These are phyloP conservation scores for Unio delphinus DNA, from an alignment of 2,888 invertebrate genomes.

Conservation along the genomic window DNA sequence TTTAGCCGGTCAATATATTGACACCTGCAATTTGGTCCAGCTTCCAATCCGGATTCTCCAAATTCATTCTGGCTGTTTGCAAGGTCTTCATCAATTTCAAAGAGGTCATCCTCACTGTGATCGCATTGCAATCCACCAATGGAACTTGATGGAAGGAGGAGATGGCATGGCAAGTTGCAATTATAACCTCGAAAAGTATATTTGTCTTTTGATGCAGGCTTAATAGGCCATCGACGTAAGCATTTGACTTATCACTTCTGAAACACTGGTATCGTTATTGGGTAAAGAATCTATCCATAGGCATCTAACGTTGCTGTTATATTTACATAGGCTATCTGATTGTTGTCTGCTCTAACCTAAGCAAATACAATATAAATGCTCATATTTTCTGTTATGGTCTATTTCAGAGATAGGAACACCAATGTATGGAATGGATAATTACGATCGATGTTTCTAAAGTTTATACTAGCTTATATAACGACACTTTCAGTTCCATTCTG, in stretches of 20 bases:
- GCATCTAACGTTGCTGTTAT: slow-evolving; percentile 20
- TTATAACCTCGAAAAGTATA: slow-evolving; percentile 7
- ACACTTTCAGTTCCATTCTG: slow-evolving; percentile 15
- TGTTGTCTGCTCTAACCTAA: slow-evolving; percentile 14
- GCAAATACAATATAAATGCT: slow-evolving; percentile 24
- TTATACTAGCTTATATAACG: slow-evolving; percentile 20
- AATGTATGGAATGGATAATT: slow-evolving; percentile 22
- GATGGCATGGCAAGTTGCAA: slow-evolving; percentile 6
- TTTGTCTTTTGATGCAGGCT: slow-evolving; percentile 3
- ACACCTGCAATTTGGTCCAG: too few relatives aligned
- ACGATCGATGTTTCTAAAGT: slow-evolving; percentile 8
- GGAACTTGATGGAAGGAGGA: neutral
- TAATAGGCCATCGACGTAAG: slow-evolving; percentile 35
- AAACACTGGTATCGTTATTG: slow-evolving; percentile 12
- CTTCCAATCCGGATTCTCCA: too few relatives aligned
- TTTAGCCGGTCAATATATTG: neutral
- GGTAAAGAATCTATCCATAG: slow-evolving; percentile 17
- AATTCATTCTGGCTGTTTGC: too few relatives aligned
- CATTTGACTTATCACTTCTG: slow-evolving; percentile 8
- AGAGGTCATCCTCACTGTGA: neutral
- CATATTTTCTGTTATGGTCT: slow-evolving; percentile 25
- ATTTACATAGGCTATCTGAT: slow-evolving; percentile 23
- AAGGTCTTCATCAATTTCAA: neutral
- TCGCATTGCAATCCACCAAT: neutral
- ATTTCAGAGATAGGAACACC: slow-evolving; percentile 23